Conservation (phyloP, 2,888 invertebrate species). For the Dione vanillae region DNA sequence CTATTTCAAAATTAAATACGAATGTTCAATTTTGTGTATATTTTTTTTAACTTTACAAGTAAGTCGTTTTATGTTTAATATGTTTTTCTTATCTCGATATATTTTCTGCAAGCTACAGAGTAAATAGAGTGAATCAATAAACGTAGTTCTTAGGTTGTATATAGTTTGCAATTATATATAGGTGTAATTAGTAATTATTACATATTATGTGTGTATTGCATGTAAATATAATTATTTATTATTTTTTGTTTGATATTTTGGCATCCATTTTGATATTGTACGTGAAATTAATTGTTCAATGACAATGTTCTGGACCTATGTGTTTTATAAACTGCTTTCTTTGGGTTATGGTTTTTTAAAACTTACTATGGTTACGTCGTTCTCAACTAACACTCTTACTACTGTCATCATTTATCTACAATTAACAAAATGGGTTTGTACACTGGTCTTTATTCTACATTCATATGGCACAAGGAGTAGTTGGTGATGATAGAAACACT, state of each 20-base stretch:
- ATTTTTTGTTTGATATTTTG: background rate
- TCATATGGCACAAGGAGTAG: conserved; percentile 22
- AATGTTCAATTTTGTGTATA: too few species aligned
- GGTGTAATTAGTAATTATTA: conserved; percentile 1
- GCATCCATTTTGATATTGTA: background rate
- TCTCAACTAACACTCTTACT: conserved; percentile 17
- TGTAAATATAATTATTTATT: background rate
- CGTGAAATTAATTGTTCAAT: background rate
- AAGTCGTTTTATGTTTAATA: background rate
- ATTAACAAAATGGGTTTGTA: conserved; percentile 22
- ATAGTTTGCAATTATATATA: too few species aligned
- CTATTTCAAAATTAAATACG: background rate
- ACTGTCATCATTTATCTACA: background rate
- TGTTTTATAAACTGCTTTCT: conserved; percentile 7
- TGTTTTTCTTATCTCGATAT: background rate
- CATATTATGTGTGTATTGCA: background rate
- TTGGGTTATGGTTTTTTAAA: background rate
- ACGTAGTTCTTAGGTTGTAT: conserved; percentile 18
- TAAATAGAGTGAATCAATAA: conserved; percentile 9
- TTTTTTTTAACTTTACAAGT: too few species aligned
- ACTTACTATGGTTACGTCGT: background rate
- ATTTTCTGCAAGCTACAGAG: conserved; percentile 13
- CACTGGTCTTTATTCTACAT: background rate
- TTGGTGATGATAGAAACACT: conserved; percentile 1
- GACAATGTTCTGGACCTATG: conserved; percentile 20